phyloP scores from a whole-genome alignment of 1,140 invertebrate genomes.

The Episyrphus balteatus region DNA sequence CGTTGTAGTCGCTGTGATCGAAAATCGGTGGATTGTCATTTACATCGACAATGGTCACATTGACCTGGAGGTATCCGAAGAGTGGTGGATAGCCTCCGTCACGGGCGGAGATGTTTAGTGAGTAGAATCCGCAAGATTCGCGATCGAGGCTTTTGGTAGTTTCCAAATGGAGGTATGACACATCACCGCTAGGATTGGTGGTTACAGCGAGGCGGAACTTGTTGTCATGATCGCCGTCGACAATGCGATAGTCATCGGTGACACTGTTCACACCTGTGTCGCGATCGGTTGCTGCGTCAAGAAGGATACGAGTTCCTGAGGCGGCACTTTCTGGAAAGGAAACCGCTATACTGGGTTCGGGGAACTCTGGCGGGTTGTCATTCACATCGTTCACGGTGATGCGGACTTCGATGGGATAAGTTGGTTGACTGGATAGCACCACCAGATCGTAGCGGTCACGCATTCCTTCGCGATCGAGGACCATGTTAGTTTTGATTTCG shows the following conservation, averaged over 20 bases:
- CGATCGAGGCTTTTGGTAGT: conserved; percentile 81
- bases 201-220: conserved; percentile 81
- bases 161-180: conserved; percentile 80
- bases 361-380: conserved; percentile 82
- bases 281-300: conserved; percentile 77
- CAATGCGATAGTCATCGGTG: conserved; percentile 75
- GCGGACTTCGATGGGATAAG: conserved; percentile 84
- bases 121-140: conserved; percentile 71
- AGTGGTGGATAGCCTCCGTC: conserved; percentile 73
- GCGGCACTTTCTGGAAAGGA: conserved; percentile 85
- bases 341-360: conserved; percentile 72
- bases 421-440: conserved; percentile 81
- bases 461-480: conserved; percentile 71
- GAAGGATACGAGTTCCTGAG: conserved; percentile 67
- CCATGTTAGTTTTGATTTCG: conserved; percentile 66
- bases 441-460: conserved; percentile 79
- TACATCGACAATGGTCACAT: conserved; percentile 81
- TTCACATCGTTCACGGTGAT: conserved; percentile 79
- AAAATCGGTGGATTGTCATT: conserved; percentile 94
- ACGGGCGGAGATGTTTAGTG: conserved; percentile 77
- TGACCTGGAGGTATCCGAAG: conserved; percentile 77
- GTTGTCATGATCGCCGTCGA: conserved; percentile 74
- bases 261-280: conserved; percentile 81
- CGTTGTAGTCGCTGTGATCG: conserved; percentile 84
- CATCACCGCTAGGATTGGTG: conserved; percentile 76